Conservation (phyloP, 2,113 vertebrate species). For the Nothoprocta perdicaria region DNA sequence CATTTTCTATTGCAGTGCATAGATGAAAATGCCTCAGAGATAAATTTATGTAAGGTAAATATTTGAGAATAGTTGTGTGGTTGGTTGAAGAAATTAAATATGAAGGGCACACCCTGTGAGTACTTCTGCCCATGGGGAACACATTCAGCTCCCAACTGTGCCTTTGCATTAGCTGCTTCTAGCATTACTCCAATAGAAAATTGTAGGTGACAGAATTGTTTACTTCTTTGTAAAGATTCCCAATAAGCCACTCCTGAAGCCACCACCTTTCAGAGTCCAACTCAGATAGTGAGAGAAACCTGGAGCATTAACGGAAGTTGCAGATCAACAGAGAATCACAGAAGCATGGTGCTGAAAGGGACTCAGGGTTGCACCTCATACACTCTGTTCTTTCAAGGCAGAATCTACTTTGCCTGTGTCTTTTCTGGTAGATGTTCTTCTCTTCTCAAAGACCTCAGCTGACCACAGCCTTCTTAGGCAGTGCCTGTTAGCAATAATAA, state of each 20-base stretch:
- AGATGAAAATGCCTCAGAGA: not conserved
- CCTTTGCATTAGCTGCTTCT: not conserved
- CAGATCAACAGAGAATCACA: rapidly evolving
- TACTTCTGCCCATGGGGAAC: not conserved
- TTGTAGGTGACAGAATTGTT: not conserved
- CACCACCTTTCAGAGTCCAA: not conserved
- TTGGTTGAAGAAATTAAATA: not conserved
- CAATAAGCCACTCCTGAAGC: rapidly evolving
- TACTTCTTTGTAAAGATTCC: not conserved
- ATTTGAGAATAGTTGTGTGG: not conserved
- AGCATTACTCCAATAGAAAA: not conserved
- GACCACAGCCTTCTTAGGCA: not conserved
- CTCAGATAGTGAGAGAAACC: not conserved
- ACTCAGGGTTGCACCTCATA: not conserved
- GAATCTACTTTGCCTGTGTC: not conserved
- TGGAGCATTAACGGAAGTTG: not conserved
- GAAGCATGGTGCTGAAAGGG: not conserved
- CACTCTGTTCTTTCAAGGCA: not conserved
- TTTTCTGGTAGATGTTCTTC: not conserved
- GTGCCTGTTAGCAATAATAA: not conserved
- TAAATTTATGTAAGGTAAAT: not conserved
- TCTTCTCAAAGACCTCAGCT: not conserved
- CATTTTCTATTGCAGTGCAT: not conserved
- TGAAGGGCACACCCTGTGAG: not conserved
- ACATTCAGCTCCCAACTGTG: not conserved